Evolutionary conservation across 2,797 vertebrate species (phyloP).

Genomic region (Capromys pilorides): DNA sequence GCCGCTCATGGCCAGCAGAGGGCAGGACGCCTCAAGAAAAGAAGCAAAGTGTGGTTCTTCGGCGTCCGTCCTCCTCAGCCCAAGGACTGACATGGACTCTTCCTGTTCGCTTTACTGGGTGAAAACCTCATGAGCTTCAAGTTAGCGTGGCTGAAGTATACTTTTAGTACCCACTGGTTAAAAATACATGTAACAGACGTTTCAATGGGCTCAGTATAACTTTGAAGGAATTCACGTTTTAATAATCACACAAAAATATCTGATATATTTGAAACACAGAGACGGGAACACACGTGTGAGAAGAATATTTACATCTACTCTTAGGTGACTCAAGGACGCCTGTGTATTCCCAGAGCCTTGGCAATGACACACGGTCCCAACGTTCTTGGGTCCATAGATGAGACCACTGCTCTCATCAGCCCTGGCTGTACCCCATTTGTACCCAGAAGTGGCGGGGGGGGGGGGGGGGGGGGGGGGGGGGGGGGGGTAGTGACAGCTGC

Average conservation of each 20-base stretch:
- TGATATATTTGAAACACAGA: not conserved
- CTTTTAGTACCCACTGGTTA: not conserved
- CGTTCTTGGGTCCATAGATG: too few relatives aligned
- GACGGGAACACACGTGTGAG: not conserved
- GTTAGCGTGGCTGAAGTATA: not conserved
- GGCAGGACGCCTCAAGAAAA: slow-evolving; percentile 81
- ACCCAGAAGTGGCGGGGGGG: not conserved
- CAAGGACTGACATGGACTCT: not conserved
- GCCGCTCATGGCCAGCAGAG: slow-evolving; percentile 78
- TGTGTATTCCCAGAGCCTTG: not conserved
- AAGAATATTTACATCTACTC: not conserved
- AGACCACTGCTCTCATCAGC: not conserved
- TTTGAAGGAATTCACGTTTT: not conserved
- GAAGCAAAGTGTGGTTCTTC: not conserved
- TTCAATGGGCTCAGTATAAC: not conserved
- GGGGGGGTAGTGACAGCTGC: not conserved
- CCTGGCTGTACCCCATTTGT: not conserved
- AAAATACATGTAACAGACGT: not conserved
- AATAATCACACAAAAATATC: not conserved
- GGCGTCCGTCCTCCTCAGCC: not conserved
- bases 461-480: too few relatives aligned
- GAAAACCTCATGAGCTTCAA: not conserved
- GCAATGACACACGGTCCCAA: too few relatives aligned
- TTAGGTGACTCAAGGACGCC: not conserved
- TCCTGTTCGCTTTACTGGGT: not conserved